These are phyloP conservation scores for Silurus asotus DNA, from an alignment of 2,113 vertebrate genomes.

Conservation along the genomic window DNA sequence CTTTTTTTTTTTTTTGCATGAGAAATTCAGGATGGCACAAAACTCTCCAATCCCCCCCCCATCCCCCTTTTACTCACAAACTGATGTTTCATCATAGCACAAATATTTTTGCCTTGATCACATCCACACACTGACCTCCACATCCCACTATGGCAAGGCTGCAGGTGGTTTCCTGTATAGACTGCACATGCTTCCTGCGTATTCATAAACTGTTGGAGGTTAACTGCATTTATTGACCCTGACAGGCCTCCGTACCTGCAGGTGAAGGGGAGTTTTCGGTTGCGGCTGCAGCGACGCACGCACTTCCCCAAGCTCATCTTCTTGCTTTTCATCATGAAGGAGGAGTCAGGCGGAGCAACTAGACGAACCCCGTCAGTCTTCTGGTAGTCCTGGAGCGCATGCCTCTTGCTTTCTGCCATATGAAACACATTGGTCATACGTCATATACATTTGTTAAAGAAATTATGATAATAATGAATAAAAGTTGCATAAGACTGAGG, in stretches of 20 bases:
- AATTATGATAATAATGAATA: background rate
- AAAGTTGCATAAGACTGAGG: background rate
- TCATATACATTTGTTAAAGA: background rate
- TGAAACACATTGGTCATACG: constrained; percentile 17
- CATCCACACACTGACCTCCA: constrained; percentile 3
- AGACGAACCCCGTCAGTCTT: constrained; percentile 82
- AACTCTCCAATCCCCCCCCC: background rate
- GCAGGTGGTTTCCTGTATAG: constrained; percentile 22
- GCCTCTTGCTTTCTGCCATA: constrained; percentile 82
- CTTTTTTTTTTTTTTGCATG: background rate
- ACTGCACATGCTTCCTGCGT: constrained; percentile 1
- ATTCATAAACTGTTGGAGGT: background rate
- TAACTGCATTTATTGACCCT: constrained; percentile 11
- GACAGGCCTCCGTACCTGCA: constrained; percentile 84
- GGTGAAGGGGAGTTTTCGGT: constrained; percentile 82
- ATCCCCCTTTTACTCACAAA: constrained; percentile 8
- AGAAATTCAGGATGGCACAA: background rate
- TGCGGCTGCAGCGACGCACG: constrained; percentile 86
- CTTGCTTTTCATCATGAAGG: constrained; percentile 81
- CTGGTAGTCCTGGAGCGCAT: constrained; percentile 90
- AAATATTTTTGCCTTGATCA: constrained; percentile 11
- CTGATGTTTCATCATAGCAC: background rate
- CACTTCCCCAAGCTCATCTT: constrained; percentile 83
- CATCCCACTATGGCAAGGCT: background rate
- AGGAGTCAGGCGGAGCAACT: constrained; percentile 72